Conservation (phyloP, 1,140 invertebrate genomes). For the Zeugodacus cucurbitae region DNA sequence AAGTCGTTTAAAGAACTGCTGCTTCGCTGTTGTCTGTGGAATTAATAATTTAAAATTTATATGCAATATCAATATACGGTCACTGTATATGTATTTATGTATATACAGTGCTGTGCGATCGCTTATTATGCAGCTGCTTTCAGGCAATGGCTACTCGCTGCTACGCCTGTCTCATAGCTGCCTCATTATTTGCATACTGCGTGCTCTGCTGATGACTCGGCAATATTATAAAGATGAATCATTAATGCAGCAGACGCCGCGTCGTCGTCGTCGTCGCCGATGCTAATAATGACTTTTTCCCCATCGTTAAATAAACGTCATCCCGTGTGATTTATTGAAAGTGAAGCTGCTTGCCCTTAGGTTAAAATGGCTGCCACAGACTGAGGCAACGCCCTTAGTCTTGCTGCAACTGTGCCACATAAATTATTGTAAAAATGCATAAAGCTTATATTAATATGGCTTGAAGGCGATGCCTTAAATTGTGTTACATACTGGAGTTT, state of each 20-base stretch:
- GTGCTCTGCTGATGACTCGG: not conserved
- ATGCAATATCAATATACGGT: not conserved
- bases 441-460: not conserved
- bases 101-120: no score
- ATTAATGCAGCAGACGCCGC: not conserved
- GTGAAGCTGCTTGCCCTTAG: not conserved
- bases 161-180: not conserved
- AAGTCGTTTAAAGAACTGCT: not conserved
- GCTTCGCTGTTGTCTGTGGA: not conserved
- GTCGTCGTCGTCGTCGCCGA: not conserved
- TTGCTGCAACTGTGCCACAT: not conserved
- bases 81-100: not conserved
- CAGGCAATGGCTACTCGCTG: not conserved
- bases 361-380: not conserved
- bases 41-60: not conserved
- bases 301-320: not conserved
- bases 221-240: not conserved
- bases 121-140: no score
- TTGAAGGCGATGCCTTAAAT: no score
- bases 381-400: not conserved
- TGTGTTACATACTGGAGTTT: no score
- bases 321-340: not conserved
- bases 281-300: not conserved
- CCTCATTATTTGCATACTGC: not conserved
- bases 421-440: not conserved